Evolutionary conservation across 1,140 invertebrate genomes (phyloP).

Genomic region (Calosoma granatense): DNA sequence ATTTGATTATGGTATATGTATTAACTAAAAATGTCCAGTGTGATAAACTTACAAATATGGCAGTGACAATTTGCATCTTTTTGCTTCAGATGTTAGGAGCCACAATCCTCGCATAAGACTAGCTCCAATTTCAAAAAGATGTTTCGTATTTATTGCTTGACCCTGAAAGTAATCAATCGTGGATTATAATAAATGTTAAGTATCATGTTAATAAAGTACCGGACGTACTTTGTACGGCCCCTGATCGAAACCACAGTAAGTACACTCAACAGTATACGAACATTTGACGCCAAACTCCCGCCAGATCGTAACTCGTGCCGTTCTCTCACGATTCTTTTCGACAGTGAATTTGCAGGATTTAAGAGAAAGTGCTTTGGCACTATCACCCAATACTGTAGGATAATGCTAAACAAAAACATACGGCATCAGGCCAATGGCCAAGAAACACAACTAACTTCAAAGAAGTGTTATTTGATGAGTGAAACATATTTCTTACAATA

Average conservation of each 20-base stretch:
- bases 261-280: constrained; percentile 80
- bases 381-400: constrained; percentile 49
- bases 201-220: constrained; percentile 12
- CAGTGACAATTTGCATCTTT: constrained; percentile 1
- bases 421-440: not conserved
- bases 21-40: too few species aligned
- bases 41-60: constrained; percentile 9
- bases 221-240: constrained; percentile 64
- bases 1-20: too few species aligned
- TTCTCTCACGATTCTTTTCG: constrained; percentile 68
- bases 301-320: constrained; percentile 78
- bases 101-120: not conserved
- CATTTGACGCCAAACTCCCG: constrained; percentile 62
- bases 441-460: not conserved
- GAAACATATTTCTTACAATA: too few species aligned
- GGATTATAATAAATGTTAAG: not conserved
- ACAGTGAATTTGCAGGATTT: constrained; percentile 69
- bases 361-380: constrained; percentile 59
- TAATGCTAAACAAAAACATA: constrained; percentile 3
- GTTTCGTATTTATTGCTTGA: not conserved
- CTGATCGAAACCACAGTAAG: constrained; percentile 75
- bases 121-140: not conserved
- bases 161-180: not conserved
- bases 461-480: too few species aligned
- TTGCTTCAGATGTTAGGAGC: not conserved